Conservation (phyloP, 92 coral and sea anemone species). For the Siderastrea siderea region DNA sequence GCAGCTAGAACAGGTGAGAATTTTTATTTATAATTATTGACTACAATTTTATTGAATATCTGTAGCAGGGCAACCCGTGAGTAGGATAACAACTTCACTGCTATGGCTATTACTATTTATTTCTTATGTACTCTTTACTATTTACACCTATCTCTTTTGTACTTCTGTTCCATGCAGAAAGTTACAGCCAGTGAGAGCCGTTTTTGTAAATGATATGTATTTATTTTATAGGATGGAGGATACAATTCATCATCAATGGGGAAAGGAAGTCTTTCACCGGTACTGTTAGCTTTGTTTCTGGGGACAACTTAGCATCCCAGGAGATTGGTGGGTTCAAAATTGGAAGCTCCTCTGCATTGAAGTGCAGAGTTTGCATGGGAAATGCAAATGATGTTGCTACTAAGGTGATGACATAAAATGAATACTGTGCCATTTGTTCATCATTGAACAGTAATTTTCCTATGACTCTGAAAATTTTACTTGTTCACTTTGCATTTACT, state of each 20-base stretch:
- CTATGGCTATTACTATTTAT: too few species aligned
- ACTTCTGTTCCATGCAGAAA: background rate
- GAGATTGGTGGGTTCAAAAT: conserved; percentile 18
- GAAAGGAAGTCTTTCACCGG: background rate
- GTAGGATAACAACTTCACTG: too few species aligned
- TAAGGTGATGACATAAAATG: conserved; percentile 46
- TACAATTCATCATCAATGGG: conserved; percentile 19
- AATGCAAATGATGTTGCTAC: conserved; percentile 14
- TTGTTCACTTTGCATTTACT: too few species aligned
- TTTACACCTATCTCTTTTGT: background rate
- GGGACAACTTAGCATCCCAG: conserved; percentile 39
- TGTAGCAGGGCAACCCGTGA: too few species aligned
- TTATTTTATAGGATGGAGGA: conserved; percentile 4
- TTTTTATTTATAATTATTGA: too few species aligned
- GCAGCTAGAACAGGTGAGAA: conserved; percentile 29
- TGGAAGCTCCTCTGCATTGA: conserved; percentile 26
- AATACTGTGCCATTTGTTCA: too few species aligned
- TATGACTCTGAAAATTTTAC: too few species aligned
- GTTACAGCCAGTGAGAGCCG: background rate
- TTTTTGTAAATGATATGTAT: background rate
- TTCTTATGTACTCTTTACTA: background rate
- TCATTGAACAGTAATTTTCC: too few species aligned
- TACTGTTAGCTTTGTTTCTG: background rate
- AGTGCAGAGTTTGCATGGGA: conserved; percentile 47
- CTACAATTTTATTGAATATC: too few species aligned